A percentile compares a stretch with the other conserved stretches of the same genome.
These are phyloP conservation scores for Lagorchestes hirsutus DNA, from an alignment of 2,797 vertebrate species.

Conservation along the genomic window DNA sequence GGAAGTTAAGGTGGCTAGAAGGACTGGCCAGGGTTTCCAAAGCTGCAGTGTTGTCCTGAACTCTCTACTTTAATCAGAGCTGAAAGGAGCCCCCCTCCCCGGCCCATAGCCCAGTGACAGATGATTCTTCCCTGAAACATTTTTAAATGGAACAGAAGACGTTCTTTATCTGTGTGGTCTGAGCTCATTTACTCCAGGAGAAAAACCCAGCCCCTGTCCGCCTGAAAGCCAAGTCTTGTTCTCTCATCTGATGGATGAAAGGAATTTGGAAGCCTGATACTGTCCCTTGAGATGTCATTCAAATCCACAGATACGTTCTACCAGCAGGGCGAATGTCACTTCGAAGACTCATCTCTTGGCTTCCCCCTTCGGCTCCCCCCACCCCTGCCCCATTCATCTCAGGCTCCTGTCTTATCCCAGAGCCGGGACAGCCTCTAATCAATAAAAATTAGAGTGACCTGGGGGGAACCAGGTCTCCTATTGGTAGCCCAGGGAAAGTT, in stretches of 20 bases:
- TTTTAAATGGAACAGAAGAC: slow-evolving; percentile 90
- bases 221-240: slow-evolving; percentile 91
- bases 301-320: slow-evolving; percentile 84
- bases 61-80: slow-evolving; percentile 78
- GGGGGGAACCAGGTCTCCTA: not conserved
- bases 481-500: slow-evolving; percentile 45
- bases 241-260: slow-evolving; percentile 91
- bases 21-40: slow-evolving; percentile 74
- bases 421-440: slow-evolving; percentile 64
- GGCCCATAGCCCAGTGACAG: slow-evolving; percentile 83
- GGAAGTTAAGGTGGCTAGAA: slow-evolving; percentile 36
- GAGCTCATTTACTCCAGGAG: slow-evolving; percentile 89
- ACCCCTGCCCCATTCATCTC: slow-evolving; percentile 36
- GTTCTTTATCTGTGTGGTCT: slow-evolving; percentile 97
- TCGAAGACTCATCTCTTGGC: slow-evolving; percentile 79
- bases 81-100: slow-evolving; percentile 67
- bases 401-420: slow-evolving; percentile 39
- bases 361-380: slow-evolving; percentile 73
- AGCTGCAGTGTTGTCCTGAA: slow-evolving; percentile 74
- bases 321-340: slow-evolving; percentile 80
- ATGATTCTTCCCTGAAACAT: slow-evolving; percentile 85
- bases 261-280: slow-evolving; percentile 92
- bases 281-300: slow-evolving; percentile 92
- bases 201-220: slow-evolving; percentile 81
- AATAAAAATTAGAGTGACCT: slow-evolving; percentile 57